Percentiles rank a stretch among this genome's conserved stretches.
phyloP scores from a whole-genome alignment of 2,113 vertebrate species.

The Microcebus jonahi region DNA sequence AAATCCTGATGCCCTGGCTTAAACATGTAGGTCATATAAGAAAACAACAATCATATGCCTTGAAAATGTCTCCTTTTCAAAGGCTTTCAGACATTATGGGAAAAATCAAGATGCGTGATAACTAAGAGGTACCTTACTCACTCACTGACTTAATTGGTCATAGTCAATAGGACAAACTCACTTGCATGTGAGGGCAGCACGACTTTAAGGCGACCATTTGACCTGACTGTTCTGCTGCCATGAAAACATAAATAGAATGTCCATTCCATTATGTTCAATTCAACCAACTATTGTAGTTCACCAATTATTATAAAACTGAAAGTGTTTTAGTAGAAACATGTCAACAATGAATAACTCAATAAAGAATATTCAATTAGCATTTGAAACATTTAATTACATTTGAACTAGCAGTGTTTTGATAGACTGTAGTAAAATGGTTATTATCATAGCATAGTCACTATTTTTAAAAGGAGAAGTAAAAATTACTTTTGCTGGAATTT shows the following conservation, averaged over 20 bases:
- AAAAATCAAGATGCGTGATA: neutral
- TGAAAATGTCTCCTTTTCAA: neutral
- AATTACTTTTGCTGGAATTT: neutral
- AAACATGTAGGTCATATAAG: neutral
- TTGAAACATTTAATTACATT: conserved; percentile 35
- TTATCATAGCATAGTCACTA: neutral
- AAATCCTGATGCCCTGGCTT: neutral
- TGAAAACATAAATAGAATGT: neutral
- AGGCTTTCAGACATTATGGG: neutral
- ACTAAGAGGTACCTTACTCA: neutral
- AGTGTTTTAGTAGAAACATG: conserved; percentile 35
- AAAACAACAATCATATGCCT: neutral
- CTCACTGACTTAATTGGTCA: neutral
- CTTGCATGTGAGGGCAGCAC: neutral
- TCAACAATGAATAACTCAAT: neutral
- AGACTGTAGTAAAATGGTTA: neutral
- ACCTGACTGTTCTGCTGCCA: neutral
- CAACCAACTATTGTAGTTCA: conserved; percentile 3
- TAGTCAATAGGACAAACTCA: neutral
- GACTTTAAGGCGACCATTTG: neutral
- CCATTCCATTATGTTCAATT: conserved; percentile 21
- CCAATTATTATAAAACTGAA: conserved; percentile 35
- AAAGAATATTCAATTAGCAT: conserved; percentile 2
- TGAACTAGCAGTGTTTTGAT: neutral
- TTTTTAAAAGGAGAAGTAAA: neutral